Percentiles rank a stretch among this genome's conserved stretches.
Conservation (phyloP, 1,140 invertebrate species). For the Drosophila subobscura region DNA sequence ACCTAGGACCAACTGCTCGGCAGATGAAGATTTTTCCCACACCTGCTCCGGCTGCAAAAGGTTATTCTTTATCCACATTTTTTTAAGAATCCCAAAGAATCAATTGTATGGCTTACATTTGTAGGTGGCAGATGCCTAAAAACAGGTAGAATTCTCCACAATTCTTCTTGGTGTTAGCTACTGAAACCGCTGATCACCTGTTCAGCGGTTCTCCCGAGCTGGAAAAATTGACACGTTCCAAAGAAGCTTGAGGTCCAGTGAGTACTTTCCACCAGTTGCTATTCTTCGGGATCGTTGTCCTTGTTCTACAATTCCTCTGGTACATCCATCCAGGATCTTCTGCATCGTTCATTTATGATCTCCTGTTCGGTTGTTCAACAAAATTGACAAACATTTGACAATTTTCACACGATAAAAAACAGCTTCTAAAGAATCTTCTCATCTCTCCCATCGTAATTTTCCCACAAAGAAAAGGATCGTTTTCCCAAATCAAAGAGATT, state of each 20-base stretch:
- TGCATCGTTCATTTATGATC: not conserved
- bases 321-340: not conserved
- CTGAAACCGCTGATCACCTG: constrained; percentile 18
- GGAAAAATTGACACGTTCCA: constrained; percentile 6
- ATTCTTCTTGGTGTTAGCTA: not conserved
- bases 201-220: constrained; percentile 10
- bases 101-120: not conserved
- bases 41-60: constrained; percentile 39
- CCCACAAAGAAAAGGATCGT: constrained; percentile 16
- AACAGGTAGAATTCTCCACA: constrained; percentile 21
- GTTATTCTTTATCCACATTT: not conserved
- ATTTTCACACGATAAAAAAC: constrained; percentile 25
- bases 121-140: constrained; percentile 2
- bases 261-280: not conserved
- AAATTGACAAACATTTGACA: constrained; percentile 4
- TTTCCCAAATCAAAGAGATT: constrained; percentile 1
- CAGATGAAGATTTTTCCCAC: constrained; percentile 43
- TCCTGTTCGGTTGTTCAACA: constrained; percentile 2
- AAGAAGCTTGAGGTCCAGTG: constrained; percentile 15
- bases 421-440: not conserved
- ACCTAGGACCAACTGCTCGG: not conserved
- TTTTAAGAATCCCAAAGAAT: constrained; percentile 10
- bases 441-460: constrained; percentile 9
- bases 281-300: not conserved
- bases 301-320: not conserved